phyloP scores from a whole-genome alignment of 2,113 vertebrate genomes.

The Patagioenas fasciata region DNA sequence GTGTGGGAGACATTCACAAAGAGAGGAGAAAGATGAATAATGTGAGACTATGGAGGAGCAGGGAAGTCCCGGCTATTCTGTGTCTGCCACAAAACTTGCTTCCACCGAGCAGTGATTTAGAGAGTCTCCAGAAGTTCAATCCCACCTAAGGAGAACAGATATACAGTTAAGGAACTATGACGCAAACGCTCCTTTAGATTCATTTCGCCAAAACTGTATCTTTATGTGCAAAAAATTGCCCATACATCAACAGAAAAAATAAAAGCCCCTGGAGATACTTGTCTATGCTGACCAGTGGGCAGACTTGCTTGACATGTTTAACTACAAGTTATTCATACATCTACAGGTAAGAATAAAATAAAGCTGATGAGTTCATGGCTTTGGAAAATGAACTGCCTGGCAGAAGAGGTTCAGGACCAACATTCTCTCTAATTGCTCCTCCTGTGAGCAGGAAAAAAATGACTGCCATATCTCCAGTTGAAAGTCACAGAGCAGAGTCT shows the following conservation, averaged over 20 bases:
- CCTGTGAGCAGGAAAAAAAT: background rate
- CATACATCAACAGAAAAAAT: background rate
- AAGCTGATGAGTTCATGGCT: background rate
- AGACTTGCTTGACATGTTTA: background rate
- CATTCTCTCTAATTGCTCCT: constrained; percentile 3
- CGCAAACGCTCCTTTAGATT: background rate
- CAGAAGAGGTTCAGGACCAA: constrained; percentile 25
- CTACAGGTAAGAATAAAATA: background rate
- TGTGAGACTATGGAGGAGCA: background rate
- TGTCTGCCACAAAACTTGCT: background rate
- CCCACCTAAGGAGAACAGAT: background rate
- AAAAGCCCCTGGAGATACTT: background rate
- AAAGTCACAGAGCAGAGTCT: background rate
- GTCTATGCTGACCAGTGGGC: background rate
- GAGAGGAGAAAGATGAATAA: background rate
- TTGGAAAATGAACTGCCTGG: background rate
- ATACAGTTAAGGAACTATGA: background rate
- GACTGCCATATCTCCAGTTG: background rate
- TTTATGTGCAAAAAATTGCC: background rate
- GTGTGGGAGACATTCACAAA: background rate
- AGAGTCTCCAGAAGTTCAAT: background rate
- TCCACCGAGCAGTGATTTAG: background rate
- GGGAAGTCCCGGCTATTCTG: background rate
- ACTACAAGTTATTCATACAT: background rate
- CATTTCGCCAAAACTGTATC: background rate